Percentiles rank a stretch among this genome's conserved stretches.
These are phyloP conservation scores for Zapornia atra DNA, from an alignment of 2,113 vertebrate species.

Conservation along the genomic window DNA sequence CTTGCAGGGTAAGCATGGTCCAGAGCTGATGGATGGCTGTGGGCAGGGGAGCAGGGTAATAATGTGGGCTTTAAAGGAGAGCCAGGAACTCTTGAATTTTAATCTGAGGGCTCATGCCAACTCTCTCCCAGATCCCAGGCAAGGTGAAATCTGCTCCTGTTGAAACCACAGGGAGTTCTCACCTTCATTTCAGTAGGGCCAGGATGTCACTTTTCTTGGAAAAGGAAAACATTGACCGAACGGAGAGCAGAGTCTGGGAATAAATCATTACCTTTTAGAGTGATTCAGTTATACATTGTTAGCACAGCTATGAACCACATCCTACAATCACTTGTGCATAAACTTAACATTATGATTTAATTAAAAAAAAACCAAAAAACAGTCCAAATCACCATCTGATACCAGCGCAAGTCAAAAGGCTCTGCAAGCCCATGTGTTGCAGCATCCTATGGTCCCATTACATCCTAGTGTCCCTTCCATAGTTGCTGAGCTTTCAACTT, in stretches of 20 bases:
- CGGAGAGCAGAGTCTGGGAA: background rate
- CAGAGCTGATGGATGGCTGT: background rate
- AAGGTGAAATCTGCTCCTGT: background rate
- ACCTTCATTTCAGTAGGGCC: background rate
- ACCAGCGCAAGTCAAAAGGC: background rate
- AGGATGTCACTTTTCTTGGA: background rate
- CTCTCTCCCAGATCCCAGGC: background rate
- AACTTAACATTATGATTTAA: background rate
- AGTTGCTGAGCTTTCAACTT: background rate
- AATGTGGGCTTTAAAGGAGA: background rate
- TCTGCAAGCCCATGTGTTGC: background rate
- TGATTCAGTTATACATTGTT: background rate
- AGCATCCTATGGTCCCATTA: background rate
- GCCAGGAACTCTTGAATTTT: conserved; percentile 1
- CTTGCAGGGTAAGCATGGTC: background rate
- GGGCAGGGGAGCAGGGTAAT: background rate
- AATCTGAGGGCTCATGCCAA: background rate
- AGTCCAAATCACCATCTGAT: background rate
- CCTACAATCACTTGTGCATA: background rate
- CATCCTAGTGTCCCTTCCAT: background rate
- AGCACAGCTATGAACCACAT: background rate
- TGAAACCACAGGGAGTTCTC: background rate
- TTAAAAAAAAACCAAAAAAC: background rate
- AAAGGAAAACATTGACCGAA: background rate
- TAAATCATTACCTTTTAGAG: background rate